A percentile compares a stretch with the other conserved stretches of the same genome.
Evolutionary conservation across 2,888 invertebrate genomes (phyloP).

Genomic region (Homarus gammarus): DNA sequence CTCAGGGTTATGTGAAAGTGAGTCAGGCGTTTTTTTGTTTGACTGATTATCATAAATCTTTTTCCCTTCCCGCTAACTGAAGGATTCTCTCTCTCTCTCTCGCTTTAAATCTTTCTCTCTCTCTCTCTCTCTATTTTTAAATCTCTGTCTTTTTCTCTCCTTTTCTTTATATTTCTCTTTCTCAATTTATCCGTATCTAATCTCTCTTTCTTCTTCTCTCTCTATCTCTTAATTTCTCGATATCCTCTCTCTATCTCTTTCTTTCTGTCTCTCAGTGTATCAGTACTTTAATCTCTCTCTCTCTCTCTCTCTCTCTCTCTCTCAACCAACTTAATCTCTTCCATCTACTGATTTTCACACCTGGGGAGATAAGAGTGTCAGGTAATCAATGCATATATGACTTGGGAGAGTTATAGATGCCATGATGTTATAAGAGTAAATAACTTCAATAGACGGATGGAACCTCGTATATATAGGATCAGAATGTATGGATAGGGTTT

Average conservation of each 20-base stretch:
- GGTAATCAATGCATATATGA: too few relatives aligned
- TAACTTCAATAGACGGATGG: too few relatives aligned
- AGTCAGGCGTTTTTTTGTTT: not conserved
- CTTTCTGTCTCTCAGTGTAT: not conserved
- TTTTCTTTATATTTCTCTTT: not conserved
- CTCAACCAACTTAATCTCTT: too few relatives aligned
- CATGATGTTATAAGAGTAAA: too few relatives aligned
- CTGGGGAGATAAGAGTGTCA: too few relatives aligned
- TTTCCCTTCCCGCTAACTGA: not conserved
- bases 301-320: too few relatives aligned
- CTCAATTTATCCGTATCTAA: not conserved
- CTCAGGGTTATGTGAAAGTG: slow-evolving; percentile 10
- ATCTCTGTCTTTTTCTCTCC: not conserved
- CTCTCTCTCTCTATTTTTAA: not conserved
- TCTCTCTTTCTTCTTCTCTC: not conserved
- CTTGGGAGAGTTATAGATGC: too few relatives aligned
- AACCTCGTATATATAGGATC: too few relatives aligned
- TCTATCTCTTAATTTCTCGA: not conserved
- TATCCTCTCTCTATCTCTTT: not conserved
- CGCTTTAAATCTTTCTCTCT: not conserved
- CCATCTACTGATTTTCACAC: too few relatives aligned
- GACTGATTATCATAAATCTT: not conserved
- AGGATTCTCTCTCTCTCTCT: not conserved
- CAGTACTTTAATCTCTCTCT: not conserved
- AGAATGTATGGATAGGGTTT: too few relatives aligned